Evolutionary conservation across 2,888 invertebrate species (phyloP).

Genomic region (Biston betularia): DNA sequence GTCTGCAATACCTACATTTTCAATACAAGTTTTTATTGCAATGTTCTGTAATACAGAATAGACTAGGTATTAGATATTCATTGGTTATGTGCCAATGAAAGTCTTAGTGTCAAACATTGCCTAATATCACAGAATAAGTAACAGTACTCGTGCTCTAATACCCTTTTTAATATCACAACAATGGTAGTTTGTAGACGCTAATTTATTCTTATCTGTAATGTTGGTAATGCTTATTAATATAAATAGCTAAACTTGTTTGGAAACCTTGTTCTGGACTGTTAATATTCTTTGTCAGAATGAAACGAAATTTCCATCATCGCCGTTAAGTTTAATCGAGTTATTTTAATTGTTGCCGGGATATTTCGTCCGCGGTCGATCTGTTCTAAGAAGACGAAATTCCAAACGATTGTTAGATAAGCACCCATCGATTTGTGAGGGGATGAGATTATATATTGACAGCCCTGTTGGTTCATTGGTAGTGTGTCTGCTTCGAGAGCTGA

Average conservation of each 20-base stretch:
- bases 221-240: neutral
- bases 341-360: constrained; percentile 10
- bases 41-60: no score
- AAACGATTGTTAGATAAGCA: constrained; percentile 28
- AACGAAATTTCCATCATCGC: constrained; percentile 13
- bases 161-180: neutral
- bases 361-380: constrained; percentile 4
- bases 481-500: no score
- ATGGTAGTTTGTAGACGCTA: neutral
- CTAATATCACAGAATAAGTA: no score
- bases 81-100: neutral
- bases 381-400: constrained; percentile 27
- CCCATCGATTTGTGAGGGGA: constrained; percentile 43
- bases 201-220: neutral
- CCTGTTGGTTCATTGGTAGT: no score
- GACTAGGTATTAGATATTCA: no score
- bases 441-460: constrained; percentile 43
- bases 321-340: constrained; percentile 17
- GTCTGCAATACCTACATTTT: no score
- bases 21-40: no score
- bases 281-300: constrained; percentile 8
- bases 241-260: constrained; percentile 5
- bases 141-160: neutral
- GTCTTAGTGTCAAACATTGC: neutral
- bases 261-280: neutral